Percentiles rank a stretch among this genome's conserved stretches.
These are phyloP conservation scores for Mungos mungo DNA, from an alignment of 2,113 vertebrate genomes.

Conservation along the genomic window DNA sequence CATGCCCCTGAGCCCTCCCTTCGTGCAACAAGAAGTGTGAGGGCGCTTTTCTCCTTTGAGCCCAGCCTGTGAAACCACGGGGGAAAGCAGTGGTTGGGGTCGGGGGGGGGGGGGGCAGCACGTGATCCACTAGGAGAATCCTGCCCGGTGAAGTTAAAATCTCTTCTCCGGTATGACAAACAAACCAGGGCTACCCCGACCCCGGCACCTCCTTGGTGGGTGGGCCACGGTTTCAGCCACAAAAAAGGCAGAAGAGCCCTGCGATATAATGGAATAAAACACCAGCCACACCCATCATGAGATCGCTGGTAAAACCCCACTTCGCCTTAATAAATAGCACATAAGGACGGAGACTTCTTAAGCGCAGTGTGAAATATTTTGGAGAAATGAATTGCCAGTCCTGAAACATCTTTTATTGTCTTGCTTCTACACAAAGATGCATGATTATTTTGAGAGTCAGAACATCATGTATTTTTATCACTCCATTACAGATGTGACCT, in stretches of 20 bases:
- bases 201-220: fast-evolving
- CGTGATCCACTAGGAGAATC: fast-evolving
- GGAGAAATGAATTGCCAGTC: background rate
- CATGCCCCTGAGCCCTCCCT: background rate
- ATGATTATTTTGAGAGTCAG: background rate
- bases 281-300: too few species aligned
- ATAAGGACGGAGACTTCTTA: too few species aligned
- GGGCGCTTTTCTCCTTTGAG: background rate
- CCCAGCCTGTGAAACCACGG: background rate
- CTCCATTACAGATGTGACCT: background rate
- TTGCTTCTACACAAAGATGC: background rate
- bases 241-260: too few species aligned
- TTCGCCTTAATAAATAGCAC: background rate
- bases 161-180: background rate
- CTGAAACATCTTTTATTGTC: background rate
- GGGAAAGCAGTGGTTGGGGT: too few species aligned
- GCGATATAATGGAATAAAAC: background rate
- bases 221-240: fast-evolving
- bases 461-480: background rate
- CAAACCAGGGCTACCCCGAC: fast-evolving
- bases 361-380: background rate
- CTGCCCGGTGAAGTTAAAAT: fast-evolving
- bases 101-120: background rate
- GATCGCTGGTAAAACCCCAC: fast-evolving
- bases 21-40: fast-evolving